phyloP scores from a whole-genome alignment of 2,888 invertebrate genomes.

The Conistra vaccinii region DNA sequence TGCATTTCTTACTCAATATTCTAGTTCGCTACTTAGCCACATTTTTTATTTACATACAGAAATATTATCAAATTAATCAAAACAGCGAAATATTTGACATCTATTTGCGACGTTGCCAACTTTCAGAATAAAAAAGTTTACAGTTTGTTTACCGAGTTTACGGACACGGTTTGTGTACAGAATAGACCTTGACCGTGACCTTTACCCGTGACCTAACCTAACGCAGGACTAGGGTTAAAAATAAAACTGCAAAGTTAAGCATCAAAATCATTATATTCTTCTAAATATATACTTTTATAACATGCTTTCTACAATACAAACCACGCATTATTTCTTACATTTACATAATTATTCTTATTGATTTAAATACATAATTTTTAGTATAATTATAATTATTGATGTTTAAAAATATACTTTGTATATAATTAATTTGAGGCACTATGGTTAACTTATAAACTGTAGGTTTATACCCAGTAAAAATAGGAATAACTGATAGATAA shows the following conservation, averaged over 20 bases:
- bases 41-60: too few species aligned
- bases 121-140: too few species aligned
- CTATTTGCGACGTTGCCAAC: too few species aligned
- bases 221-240: background rate
- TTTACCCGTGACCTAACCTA: too few species aligned
- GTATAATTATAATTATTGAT: constrained; percentile 25
- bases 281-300: constrained; percentile 41
- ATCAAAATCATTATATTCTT: constrained; percentile 36
- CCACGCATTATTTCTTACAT: constrained; percentile 23
- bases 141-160: too few species aligned
- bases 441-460: constrained; percentile 11
- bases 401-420: constrained; percentile 36
- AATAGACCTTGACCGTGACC: too few species aligned
- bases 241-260: constrained; percentile 37
- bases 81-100: too few species aligned
- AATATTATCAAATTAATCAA: too few species aligned
- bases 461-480: background rate
- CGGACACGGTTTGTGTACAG: too few species aligned
- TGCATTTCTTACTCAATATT: too few species aligned
- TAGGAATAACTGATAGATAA: background rate
- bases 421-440: constrained; percentile 39
- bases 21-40: too few species aligned
- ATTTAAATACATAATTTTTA: constrained; percentile 27
- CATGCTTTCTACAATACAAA: constrained; percentile 37
- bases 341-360: constrained; percentile 21